phyloP scores from a whole-genome alignment of 2,113 vertebrate species.

The Diadophis punctatus region DNA sequence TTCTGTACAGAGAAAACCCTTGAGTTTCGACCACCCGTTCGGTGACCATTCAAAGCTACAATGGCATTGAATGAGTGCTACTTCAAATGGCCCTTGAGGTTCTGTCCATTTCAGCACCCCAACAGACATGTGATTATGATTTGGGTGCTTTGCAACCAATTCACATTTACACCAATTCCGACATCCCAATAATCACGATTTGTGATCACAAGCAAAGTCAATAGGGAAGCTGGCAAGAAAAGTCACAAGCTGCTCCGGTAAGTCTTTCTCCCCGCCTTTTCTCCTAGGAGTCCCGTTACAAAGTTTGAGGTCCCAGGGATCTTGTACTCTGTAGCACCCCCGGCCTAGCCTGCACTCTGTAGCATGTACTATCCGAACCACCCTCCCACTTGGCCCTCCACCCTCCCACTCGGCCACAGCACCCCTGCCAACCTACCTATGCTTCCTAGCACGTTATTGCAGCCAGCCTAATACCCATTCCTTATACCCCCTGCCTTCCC shows the following conservation, averaged over 20 bases:
- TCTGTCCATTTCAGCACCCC: neutral
- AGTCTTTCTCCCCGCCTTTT: neutral
- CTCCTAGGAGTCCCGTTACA: neutral
- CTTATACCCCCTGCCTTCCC: neutral
- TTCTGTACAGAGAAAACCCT: neutral
- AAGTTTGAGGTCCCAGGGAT: neutral
- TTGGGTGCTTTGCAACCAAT: neutral
- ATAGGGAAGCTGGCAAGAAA: neutral
- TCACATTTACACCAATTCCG: neutral
- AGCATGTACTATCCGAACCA: neutral
- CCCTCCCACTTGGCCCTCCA: neutral
- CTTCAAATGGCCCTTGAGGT: neutral
- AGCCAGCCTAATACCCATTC: neutral
- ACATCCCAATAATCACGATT: neutral
- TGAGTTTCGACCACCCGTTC: neutral
- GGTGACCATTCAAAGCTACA: neutral
- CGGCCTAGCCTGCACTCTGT: neutral
- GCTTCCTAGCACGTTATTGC: neutral
- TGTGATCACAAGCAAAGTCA: neutral
- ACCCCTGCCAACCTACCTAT: neutral
- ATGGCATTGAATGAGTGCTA: neutral
- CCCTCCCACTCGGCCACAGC: neutral
- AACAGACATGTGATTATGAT: neutral
- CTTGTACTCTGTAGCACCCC: neutral
- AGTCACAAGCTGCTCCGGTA: neutral